These are phyloP conservation scores for Bostrychus sinensis DNA, from an alignment of 2,113 vertebrate species.

Conservation along the genomic window DNA sequence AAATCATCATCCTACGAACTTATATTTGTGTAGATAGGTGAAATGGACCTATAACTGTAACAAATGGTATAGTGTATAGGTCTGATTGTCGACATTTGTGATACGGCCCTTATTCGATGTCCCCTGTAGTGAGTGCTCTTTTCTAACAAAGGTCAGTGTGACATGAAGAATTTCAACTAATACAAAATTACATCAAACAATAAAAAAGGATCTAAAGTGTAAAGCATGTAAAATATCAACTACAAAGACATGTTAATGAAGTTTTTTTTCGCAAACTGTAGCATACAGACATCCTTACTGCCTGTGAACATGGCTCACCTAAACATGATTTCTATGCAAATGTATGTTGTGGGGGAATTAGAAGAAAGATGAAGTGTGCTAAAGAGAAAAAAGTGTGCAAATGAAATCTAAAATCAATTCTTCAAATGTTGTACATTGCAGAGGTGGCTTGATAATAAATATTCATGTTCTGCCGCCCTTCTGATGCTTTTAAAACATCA, in stretches of 20 bases:
- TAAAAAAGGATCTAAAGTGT: not conserved
- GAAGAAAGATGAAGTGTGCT: not conserved
- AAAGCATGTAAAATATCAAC: not conserved
- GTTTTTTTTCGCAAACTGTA: not conserved
- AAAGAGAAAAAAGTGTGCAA: conserved; percentile 30
- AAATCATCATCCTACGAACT: too few relatives aligned
- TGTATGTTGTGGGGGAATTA: conserved; percentile 18
- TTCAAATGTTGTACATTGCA: conserved; percentile 28
- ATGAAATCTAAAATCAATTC: conserved; percentile 62
- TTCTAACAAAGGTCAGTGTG: conserved; percentile 7
- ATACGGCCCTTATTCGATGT: not conserved
- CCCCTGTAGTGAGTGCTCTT: not conserved
- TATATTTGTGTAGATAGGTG: too few relatives aligned
- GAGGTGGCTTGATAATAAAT: conserved; percentile 48
- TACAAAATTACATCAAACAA: conserved; percentile 8
- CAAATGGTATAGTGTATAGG: not conserved
- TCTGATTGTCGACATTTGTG: not conserved
- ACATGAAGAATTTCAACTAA: not conserved
- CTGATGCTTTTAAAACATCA: conserved; percentile 40
- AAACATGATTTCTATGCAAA: conserved; percentile 59
- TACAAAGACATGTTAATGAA: conserved; percentile 1
- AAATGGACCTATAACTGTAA: not conserved
- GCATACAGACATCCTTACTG: conserved; percentile 22
- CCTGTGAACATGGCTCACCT: conserved; percentile 32
- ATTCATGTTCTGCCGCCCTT: conserved; percentile 45